phyloP scores from a whole-genome alignment of 1,140 invertebrate genomes.

The Aphaenogaster floridana region DNA sequence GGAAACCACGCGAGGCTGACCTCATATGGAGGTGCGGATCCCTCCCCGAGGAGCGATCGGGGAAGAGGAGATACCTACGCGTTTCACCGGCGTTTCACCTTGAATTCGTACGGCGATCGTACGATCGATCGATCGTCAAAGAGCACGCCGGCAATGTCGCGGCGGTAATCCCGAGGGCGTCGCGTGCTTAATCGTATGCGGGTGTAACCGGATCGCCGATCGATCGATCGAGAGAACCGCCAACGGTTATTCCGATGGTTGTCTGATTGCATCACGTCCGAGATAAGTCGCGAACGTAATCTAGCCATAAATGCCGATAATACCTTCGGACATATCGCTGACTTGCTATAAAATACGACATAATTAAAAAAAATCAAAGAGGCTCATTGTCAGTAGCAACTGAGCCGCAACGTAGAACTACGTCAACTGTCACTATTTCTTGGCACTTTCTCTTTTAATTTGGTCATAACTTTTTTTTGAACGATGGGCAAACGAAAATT shows the following conservation, averaged over 20 bases:
- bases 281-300: not conserved
- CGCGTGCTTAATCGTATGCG: conserved; percentile 21
- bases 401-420: no score
- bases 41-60: conserved; percentile 45
- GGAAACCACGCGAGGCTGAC: conserved; percentile 51
- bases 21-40: conserved; percentile 66
- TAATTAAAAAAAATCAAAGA: no score
- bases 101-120: conserved; percentile 30
- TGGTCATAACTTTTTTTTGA: no score
- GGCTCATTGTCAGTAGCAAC: no score
- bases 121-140: conserved; percentile 34
- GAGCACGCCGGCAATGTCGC: not conserved
- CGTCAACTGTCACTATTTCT: no score
- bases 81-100: conserved; percentile 18
- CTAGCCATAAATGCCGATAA: not conserved
- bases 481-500: no score
- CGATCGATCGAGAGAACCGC: not conserved
- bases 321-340: no score
- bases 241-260: not conserved
- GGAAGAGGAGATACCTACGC: conserved; percentile 70
- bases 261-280: conserved; percentile 26
- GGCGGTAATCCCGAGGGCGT: not conserved
- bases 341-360: no score
- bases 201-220: conserved; percentile 26
- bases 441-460: no score